Percentiles rank a stretch among this genome's conserved stretches.
These are phyloP conservation scores for Hydra vulgaris DNA, from an alignment of 30 jellyfish, hydroid and myxozoan species.

Conservation along the genomic window DNA sequence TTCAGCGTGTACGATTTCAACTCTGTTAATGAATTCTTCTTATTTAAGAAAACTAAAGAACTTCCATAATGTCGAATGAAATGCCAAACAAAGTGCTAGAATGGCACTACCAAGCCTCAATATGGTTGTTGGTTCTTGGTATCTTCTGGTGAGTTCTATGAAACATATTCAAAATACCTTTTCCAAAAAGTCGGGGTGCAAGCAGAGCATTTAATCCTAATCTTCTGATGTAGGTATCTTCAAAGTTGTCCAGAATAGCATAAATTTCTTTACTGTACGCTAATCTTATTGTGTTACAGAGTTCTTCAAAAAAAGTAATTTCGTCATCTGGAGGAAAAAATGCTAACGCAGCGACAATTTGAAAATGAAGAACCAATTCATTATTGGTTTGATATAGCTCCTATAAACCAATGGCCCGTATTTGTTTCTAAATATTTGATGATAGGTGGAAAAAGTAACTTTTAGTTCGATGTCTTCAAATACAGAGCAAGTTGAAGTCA, in stretches of 20 bases:
- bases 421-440: constrained; percentile 19
- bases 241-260: constrained; percentile 18
- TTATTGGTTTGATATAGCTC: constrained; percentile 18
- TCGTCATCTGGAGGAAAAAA: constrained; percentile 21
- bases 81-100: constrained; percentile 5
- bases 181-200: constrained; percentile 20
- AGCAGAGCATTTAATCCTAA: constrained; percentile 34
- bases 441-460: constrained; percentile 16
- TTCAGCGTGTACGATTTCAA: constrained; percentile 10
- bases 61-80: constrained; percentile 38
- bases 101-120: constrained; percentile 44
- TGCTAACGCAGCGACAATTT: constrained; percentile 17
- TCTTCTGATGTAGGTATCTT: constrained; percentile 41
- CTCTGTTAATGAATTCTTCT: background rate
- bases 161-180: constrained; percentile 33
- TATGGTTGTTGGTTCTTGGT: constrained; percentile 35
- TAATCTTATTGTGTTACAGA: background rate
- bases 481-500: too few relatives aligned
- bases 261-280: background rate
- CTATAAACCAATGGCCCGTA: constrained; percentile 10
- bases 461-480: constrained; percentile 8
- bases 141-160: constrained; percentile 30
- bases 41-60: background rate
- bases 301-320: constrained; percentile 8
- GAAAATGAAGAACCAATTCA: constrained; percentile 33